Conservation (phyloP, 2,888 invertebrate genomes). For the Odontocerum albicorne region DNA sequence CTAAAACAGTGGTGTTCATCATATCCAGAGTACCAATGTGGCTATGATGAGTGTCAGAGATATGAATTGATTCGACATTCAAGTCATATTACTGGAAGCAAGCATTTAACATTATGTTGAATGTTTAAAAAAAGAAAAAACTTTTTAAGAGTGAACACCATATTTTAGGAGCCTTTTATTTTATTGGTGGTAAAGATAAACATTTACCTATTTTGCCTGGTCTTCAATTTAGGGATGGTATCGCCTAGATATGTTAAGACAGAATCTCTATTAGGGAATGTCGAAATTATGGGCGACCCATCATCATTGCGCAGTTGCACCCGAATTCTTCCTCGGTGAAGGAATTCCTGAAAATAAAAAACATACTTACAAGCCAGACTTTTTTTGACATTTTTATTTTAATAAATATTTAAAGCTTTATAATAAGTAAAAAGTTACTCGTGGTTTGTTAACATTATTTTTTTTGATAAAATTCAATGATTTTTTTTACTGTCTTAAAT, state of each 20-base stretch:
- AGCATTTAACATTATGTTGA: too few species aligned
- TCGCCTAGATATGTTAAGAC: constrained; percentile 76
- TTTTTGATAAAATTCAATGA: too few species aligned
- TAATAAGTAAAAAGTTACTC: too few species aligned
- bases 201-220: constrained; percentile 62
- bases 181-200: background rate
- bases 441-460: too few species aligned
- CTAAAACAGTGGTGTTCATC: too few species aligned
- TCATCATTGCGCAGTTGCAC: constrained; percentile 92
- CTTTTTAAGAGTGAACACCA: background rate
- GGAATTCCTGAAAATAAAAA: constrained; percentile 62
- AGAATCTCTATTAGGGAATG: constrained; percentile 75
- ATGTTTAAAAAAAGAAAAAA: too few species aligned
- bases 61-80: too few species aligned
- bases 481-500: too few species aligned
- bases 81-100: too few species aligned
- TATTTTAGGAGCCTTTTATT: background rate
- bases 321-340: constrained; percentile 84
- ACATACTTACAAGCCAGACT: background rate
- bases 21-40: too few species aligned
- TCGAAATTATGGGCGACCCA: constrained; percentile 70
- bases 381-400: too few species aligned
- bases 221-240: constrained; percentile 89
- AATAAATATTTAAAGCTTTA: too few species aligned
- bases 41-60: background rate